phyloP scores from a whole-genome alignment of 2,113 vertebrate genomes.

The Hucho hucho region DNA sequence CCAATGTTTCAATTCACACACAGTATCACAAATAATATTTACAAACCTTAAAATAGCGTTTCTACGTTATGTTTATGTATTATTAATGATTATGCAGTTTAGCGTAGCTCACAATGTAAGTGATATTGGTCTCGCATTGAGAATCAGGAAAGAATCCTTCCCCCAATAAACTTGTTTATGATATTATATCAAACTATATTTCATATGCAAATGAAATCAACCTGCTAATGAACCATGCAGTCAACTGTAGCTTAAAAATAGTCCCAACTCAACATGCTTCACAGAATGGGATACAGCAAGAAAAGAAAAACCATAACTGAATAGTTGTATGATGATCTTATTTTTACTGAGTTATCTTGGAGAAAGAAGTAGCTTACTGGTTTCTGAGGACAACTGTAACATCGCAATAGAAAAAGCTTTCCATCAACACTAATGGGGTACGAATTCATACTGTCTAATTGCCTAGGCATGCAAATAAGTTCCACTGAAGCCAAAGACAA shows the following conservation, averaged over 20 bases:
- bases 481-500: conserved; percentile 50
- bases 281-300: background rate
- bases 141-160: background rate
- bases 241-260: too few species aligned
- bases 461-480: background rate
- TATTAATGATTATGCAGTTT: too few species aligned
- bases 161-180: background rate
- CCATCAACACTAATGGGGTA: background rate
- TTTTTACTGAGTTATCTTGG: background rate
- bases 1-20: too few species aligned
- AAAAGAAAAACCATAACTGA: too few species aligned
- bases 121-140: background rate
- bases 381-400: too few species aligned
- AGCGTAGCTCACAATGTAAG: background rate
- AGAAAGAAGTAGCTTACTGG: background rate
- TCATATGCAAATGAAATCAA: background rate
- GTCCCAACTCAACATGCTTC: too few species aligned
- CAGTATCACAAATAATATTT: too few species aligned
- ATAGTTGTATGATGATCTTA: background rate
- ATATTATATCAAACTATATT: background rate
- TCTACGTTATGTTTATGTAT: too few species aligned
- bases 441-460: background rate
- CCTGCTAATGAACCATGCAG: too few species aligned
- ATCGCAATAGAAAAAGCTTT: background rate
- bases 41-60: background rate